Evolutionary conservation across 2,797 vertebrate species (phyloP).

Genomic region (Cynopterus sphinx): DNA sequence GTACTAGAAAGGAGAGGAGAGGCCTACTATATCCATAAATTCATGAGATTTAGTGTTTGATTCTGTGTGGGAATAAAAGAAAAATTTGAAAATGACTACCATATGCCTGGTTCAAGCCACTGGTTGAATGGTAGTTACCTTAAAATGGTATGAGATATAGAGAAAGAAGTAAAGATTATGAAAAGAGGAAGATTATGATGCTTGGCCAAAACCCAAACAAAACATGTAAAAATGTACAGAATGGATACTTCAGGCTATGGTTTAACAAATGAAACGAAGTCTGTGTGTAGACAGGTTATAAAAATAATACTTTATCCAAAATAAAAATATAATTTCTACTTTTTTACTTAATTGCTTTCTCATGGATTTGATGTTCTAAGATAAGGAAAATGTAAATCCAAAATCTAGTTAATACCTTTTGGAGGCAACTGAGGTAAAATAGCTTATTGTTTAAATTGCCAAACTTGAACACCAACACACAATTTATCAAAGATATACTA

Average conservation of each 20-base stretch:
- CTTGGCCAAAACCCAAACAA: not conserved
- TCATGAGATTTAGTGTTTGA: not conserved
- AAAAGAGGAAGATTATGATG: not conserved
- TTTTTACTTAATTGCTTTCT: not conserved
- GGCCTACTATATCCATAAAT: not conserved
- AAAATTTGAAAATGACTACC: not conserved
- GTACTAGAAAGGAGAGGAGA: not conserved
- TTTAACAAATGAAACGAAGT: not conserved
- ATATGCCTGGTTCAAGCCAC: not conserved
- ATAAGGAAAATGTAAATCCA: constrained; percentile 21
- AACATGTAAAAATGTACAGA: not conserved
- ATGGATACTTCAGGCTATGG: not conserved
- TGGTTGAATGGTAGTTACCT: not conserved
- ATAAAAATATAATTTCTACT: not conserved
- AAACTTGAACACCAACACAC: not conserved
- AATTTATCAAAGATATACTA: not conserved
- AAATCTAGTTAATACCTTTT: not conserved
- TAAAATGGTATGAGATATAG: not conserved
- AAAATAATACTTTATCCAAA: not conserved
- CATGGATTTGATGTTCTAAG: not conserved
- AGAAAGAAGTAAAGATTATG: not conserved
- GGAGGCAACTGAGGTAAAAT: not conserved
- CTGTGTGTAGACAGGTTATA: not conserved
- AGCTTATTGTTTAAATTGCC: not conserved
- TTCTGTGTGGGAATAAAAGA: not conserved